Percentiles rank a stretch among this genome's conserved stretches.
phyloP scores from a whole-genome alignment of 2,113 vertebrate species.

The Chitala chitala region DNA sequence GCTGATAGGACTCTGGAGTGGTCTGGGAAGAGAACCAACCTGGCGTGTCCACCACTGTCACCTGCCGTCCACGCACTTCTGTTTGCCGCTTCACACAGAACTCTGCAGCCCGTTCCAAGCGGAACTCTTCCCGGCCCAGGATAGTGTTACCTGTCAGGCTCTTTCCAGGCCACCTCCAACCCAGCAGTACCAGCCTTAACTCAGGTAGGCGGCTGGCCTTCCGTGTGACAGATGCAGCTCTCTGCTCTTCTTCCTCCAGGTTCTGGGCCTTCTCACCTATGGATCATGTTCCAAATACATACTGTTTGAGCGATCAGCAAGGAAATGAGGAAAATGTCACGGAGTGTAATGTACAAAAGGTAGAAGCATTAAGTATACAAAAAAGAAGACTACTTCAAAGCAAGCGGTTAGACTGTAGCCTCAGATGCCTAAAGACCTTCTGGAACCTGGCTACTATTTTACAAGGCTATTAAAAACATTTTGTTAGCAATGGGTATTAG shows the following conservation, averaged over 20 bases:
- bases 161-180: slow-evolving; percentile 72
- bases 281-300: not conserved
- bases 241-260: slow-evolving; percentile 35
- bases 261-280: slow-evolving; percentile 27
- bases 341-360: not conserved
- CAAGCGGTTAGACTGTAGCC: no score
- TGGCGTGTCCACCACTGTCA: slow-evolving; percentile 64
- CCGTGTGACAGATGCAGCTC: slow-evolving; percentile 27
- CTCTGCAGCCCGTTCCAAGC: slow-evolving; percentile 61
- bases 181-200: slow-evolving; percentile 59
- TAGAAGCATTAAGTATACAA: not conserved
- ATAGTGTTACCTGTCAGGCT: slow-evolving; percentile 70
- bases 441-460: no score
- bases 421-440: no score
- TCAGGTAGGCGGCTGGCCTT: slow-evolving; percentile 45
- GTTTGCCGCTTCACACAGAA: slow-evolving; percentile 63
- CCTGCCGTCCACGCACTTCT: slow-evolving; percentile 46
- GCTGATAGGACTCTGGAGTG: slow-evolving; percentile 55
- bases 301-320: not conserved
- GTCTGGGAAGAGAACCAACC: slow-evolving; percentile 68
- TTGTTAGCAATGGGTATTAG: no score
- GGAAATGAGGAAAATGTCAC: not conserved
- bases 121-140: slow-evolving; percentile 65
- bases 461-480: no score
- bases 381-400: no score